A percentile compares a stretch with the other conserved stretches of the same genome.
Conservation (phyloP, 2,797 vertebrate genomes). For the Gastrophryne carolinensis region DNA sequence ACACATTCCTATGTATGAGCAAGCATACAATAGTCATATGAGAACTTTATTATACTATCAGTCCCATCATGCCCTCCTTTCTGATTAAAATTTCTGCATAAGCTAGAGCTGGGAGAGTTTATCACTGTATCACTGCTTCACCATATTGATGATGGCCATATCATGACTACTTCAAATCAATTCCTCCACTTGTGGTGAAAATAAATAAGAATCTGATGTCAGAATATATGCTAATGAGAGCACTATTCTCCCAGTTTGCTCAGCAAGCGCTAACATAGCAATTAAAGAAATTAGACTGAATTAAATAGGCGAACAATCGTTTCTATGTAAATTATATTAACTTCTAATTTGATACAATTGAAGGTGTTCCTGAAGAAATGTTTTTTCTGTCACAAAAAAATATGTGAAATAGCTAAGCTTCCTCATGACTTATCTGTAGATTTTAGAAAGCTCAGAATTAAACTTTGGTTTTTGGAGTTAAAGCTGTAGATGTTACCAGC, state of each 20-base stretch:
- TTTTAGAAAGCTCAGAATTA: not conserved
- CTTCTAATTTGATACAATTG: conserved; percentile 42
- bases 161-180: conserved; percentile 26
- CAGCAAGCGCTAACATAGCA: conserved; percentile 13
- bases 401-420: not conserved
- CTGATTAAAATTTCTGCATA: too few species aligned
- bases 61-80: too few species aligned
- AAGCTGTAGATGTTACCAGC: conserved; percentile 15
- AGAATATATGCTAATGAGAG: conserved; percentile 37
- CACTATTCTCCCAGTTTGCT: conserved; percentile 46
- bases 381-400: conserved; percentile 26
- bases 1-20: too few species aligned
- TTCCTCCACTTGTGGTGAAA: conserved; percentile 11
- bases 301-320: conserved; percentile 37
- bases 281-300: conserved; percentile 48
- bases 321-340: conserved; percentile 39
- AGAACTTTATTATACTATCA: too few species aligned
- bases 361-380: conserved; percentile 34
- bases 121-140: not conserved
- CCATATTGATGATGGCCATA: not conserved
- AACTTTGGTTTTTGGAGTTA: conserved; percentile 16
- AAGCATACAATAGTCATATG: too few species aligned
- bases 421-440: not conserved
- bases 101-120: not conserved
- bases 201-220: conserved; percentile 42